Percentiles rank a stretch among this genome's conserved stretches.
Conservation (phyloP, 2,113 vertebrate species). For the Chamaea fasciata region DNA sequence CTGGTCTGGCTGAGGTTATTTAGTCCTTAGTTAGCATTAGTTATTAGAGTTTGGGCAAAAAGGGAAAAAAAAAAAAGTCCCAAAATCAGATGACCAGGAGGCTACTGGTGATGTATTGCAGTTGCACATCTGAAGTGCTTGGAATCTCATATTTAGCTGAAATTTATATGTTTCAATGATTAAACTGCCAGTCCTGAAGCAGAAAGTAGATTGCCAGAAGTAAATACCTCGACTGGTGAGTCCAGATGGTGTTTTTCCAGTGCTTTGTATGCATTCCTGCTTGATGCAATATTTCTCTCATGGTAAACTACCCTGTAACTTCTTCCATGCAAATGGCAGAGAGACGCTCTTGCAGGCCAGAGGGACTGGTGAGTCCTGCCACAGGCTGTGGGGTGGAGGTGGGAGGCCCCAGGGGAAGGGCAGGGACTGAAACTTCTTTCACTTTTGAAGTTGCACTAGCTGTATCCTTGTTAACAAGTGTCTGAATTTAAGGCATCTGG, state of each 20-base stretch:
- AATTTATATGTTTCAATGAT: not conserved
- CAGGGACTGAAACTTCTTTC: conserved; percentile 2
- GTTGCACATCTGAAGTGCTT: not conserved
- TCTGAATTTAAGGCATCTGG: not conserved
- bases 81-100: not conserved
- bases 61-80: not conserved
- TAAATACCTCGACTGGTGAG: not conserved
- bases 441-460: not conserved
- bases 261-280: not conserved
- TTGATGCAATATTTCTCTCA: not conserved
- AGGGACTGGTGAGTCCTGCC: not conserved
- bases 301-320: not conserved
- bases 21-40: not conserved
- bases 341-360: not conserved
- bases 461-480: not conserved
- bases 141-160: not conserved
- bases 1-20: not conserved
- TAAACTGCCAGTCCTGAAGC: not conserved
- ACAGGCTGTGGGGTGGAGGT: conserved; percentile 11
- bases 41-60: not conserved
- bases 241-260: not conserved
- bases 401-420: not conserved
- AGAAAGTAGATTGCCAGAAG: not conserved
- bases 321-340: conserved; percentile 12
- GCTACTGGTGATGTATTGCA: not conserved